Evolutionary conservation across 2,797 vertebrate genomes (phyloP), one percentile per base, ranked within the genome.

Genomic region (Sebastes minor): DNA sequence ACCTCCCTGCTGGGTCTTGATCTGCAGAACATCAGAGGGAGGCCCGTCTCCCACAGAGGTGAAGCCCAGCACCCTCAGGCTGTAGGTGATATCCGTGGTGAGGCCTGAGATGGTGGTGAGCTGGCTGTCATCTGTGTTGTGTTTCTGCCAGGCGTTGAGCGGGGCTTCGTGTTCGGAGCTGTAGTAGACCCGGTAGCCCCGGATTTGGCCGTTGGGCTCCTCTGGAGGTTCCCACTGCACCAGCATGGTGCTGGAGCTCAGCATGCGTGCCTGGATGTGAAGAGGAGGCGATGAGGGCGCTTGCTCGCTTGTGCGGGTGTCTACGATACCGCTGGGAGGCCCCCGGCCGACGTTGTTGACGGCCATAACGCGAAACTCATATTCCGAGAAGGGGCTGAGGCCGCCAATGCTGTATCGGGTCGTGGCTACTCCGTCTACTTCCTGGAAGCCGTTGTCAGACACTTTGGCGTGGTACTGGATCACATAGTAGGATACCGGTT

Each of bases 321-420:
- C 96, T 0, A 98, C 97, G 0, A 92, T 82, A 1, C 96, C 92
- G 28, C 98, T 97, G 64, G 97, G 94, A 0, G 96, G 96, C 1
- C 98, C 98, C 1, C 98, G 96, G 6, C 98, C 98, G 0, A 99
- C 97, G 79, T 97, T 99, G 92, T 99, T 99, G 30, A 99, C 97
- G 0, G 98, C 98, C 78, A 99, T 95, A 78, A 97, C 95, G 0
- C 95, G 96, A 86, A 99, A 98, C 85, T 97, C 97, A 0, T 99
- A 99, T 61, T 98, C 97, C 0, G 98, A 99, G 90, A 97, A 99
- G 3, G 98, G 98, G 89, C 97, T 98, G 78, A 99, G 97, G 35
- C 98, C 98, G 0, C 98, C 98, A 3, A 99, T 99, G 95, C 98
- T 99, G 89, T 99, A 99, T 80, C 98, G 96, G 0, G 97, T 99